Evolutionary conservation across 2,113 vertebrate genomes (phyloP), one percentile per base, ranked within the genome.

Genomic region (Muscicapa adusta): DNA sequence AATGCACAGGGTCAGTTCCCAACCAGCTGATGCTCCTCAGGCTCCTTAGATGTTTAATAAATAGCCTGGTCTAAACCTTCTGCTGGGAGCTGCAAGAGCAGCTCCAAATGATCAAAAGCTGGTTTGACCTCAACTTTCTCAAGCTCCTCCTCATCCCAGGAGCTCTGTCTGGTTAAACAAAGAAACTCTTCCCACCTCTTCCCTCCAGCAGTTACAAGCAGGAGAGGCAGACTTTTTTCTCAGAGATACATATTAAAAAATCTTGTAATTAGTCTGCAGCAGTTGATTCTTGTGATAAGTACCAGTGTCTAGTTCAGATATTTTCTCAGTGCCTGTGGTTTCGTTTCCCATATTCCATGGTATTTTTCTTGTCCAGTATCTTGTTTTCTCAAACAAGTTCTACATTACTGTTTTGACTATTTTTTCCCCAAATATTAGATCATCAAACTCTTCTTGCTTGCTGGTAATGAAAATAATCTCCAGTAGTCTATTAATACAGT

Each of bases 151-250:
- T 93, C 1, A 4, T 84, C 86, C 85, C 79, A 93, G 92, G 88
- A 89, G 93, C 85, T 80, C 51, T 73, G n/a, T 93, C 74, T 83
- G 45, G 23, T 91, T 76, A 60, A 91, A 92, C 88, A 93, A 92
- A 96, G 75, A 72, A 94, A 80, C 40, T 14, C 28, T 88, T 86
- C 88, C 75, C 85, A 42, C 91, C 38, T 91, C 80, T 92, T 75
- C 47, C 91, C 91, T 93, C 68, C 76, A 84, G 91, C 91, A 71
- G 8, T 84, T 60, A 34, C 0, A 67, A 90, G 70, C 60, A 78
- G 76, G 80, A 93, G 83, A 42, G 65, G 88, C 65, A 36, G 58
- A 16, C 17, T 31, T 67, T 34, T 61, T 60, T 54, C 85, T 51
- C 31, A 74, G 76, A 91, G 92, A 91, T 94, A 71, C 15, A 36